Evolutionary conservation across 2,888 invertebrate species (phyloP), one percentile per base, ranked within the genome.

Genomic region (Phengaris arion): DNA sequence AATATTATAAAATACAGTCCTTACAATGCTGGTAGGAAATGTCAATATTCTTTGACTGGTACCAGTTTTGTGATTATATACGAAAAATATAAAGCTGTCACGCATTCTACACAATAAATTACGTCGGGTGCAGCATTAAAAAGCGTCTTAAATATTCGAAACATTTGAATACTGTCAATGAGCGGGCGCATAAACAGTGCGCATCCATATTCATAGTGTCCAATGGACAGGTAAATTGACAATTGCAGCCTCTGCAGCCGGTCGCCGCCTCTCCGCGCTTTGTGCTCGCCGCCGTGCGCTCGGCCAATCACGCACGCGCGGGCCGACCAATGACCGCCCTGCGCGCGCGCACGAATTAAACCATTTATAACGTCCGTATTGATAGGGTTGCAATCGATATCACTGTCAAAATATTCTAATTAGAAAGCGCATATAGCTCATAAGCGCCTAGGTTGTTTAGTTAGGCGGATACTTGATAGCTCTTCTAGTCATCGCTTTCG

Each of bases 201-300:
- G 78, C 84, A 87, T 90, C 86, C 89, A 91, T 92, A 92, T 90
- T 90, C 90, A 90, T 89, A 89, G 82, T 81, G 84, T 79, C 76
- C 78, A 78, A 80, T 68, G 79, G 80, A 80, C 80, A 85, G 84
- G 88, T 87, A 87, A 87, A 85, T 85, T 90, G 90, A 88, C 91
- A 90, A 87, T 85, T 86, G 84, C 85, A 80, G 83, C 83, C 79
- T 79, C 80, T 78, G 81, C 78, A 80, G 70, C 70, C 81, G 85
- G 83, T 85, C 81, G 84, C 85, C 92, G 90, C 91, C 91, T 91
- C 89, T 88, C 85, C 80, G 78, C 80, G 80, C 90, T 91, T 91
- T 92, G 91, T 87, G 87, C 80, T 83, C 83, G 85, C 88, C 89
- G 89, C 85, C 82, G 70, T 51, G 70, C 80, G 80, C 81, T 79